These are phyloP conservation scores for Thereva unica DNA, from an alignment of 2,888 invertebrate genomes.

Conservation along the genomic window DNA sequence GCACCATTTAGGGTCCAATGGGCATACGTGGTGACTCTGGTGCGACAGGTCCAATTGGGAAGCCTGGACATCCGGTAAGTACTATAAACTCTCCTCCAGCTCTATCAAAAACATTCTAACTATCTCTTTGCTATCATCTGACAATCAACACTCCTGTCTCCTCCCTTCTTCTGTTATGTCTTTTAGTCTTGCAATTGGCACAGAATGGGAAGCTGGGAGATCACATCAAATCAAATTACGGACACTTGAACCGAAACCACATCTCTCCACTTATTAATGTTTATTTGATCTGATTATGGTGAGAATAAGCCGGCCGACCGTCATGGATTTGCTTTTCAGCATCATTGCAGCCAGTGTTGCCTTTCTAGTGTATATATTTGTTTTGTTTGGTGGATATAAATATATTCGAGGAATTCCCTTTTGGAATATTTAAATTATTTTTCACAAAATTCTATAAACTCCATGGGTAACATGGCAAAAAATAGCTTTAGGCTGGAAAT, in stretches of 20 bases:
- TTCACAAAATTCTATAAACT: too few species aligned
- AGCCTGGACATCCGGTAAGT: slow-evolving; percentile 58
- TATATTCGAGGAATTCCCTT: too few species aligned
- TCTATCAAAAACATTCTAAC: slow-evolving; percentile 42
- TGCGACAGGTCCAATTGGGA: slow-evolving; percentile 56
- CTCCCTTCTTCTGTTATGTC: slow-evolving; percentile 8
- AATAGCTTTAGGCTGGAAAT: too few species aligned
- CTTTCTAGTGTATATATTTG: too few species aligned
- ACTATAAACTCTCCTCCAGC: slow-evolving; percentile 13
- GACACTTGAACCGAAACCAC: slow-evolving; percentile 38
- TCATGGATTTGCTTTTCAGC: slow-evolving; percentile 12
- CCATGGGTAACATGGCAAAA: too few species aligned
- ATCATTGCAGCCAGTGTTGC: too few species aligned
- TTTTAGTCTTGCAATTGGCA: slow-evolving; percentile 15
- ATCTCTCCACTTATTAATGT: slow-evolving; percentile 40
- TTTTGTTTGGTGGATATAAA: too few species aligned
- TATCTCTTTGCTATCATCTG: slow-evolving; percentile 36
- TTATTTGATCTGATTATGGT: slow-evolving; percentile 43
- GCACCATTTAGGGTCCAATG: slow-evolving; percentile 55
- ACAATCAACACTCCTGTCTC: neutral
- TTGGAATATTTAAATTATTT: too few species aligned
- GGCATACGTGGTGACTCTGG: slow-evolving; percentile 59
- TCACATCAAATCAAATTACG: slow-evolving; percentile 40
- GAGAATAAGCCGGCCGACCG: slow-evolving; percentile 33
- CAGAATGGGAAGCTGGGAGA: slow-evolving; percentile 28